A percentile compares a stretch with the other conserved stretches of the same genome.
These are phyloP conservation scores for Austrofundulus limnaeus DNA, from an alignment of 2,113 vertebrate species.

Conservation along the genomic window DNA sequence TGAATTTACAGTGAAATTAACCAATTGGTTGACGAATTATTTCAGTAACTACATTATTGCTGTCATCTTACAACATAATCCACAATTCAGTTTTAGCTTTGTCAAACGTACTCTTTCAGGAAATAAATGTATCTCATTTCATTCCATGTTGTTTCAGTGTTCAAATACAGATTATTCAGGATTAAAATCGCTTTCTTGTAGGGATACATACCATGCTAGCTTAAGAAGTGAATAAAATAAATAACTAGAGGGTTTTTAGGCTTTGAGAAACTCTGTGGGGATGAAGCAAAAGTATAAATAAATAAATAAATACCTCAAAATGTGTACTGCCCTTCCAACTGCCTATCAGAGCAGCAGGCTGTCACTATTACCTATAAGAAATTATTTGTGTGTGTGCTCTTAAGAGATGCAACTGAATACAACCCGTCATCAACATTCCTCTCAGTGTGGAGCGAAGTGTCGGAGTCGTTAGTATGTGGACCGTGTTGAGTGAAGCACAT, in stretches of 20 bases:
- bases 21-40: slow-evolving; percentile 55
- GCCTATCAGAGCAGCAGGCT: slow-evolving; percentile 41
- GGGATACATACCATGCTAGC: slow-evolving; percentile 72
- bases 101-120: slow-evolving; percentile 65
- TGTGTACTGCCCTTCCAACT: slow-evolving; percentile 52
- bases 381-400: slow-evolving; percentile 49
- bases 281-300: slow-evolving; percentile 48
- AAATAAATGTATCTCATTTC: slow-evolving; percentile 64
- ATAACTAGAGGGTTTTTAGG: slow-evolving; percentile 54
- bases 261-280: slow-evolving; percentile 53
- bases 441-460: neutral
- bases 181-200: slow-evolving; percentile 66
- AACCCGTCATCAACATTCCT: slow-evolving; percentile 16
- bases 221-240: slow-evolving; percentile 59
- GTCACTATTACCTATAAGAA: slow-evolving; percentile 58
- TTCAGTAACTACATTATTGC: slow-evolving; percentile 44
- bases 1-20: slow-evolving; percentile 21
- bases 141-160: slow-evolving; percentile 59
- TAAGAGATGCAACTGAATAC: slow-evolving; percentile 27
- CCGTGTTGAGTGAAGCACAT: neutral
- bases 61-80: slow-evolving; percentile 56
- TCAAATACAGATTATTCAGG: slow-evolving; percentile 57
- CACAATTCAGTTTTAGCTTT: slow-evolving; percentile 72
- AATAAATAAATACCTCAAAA: slow-evolving; percentile 42
- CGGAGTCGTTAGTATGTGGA: neutral